Evolutionary conservation across 1,140 invertebrate species (phyloP), one percentile per base, ranked within the genome.

Genomic region (Euura lappo): DNA sequence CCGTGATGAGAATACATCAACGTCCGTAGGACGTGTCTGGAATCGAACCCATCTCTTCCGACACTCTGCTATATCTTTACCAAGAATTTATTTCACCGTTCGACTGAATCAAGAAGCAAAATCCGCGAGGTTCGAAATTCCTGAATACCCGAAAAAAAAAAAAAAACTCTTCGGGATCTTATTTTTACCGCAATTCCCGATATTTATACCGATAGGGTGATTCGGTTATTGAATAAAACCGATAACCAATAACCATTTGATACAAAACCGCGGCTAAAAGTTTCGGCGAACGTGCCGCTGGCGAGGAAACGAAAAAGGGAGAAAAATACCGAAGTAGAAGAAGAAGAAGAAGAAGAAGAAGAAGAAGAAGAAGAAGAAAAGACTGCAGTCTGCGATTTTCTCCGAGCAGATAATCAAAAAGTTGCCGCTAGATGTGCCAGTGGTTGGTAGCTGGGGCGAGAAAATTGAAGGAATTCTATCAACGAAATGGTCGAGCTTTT

Each of bases 261-360:
- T 28, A 28, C 28, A 28, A 28, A 28, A 28, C 28, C 28, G 28
- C 28, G 28, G 28, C 28, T 28, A 28, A 28, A 28, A 28, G 28
- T 28, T 28, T 28, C 3, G 6, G 28, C 44, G 13, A 44, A 43
- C n/a, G 67, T 46, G 28, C 8, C n/a, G 45, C 2, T 60, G 75
- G 70, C 70, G 60, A 72, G 69, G 28, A 51, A 46, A 71, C 64
- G 64, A 44, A 69, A 73, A 65, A 71, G 47, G 65, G 45, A 42
- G 11, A 7, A 43, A 64, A 47, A 69, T 45, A 68, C 4, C 4
- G 13, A 71, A 65, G 2, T 0, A 28, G 28, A 28, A 28, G 28
- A 28, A 28, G 28, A 28, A 28, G 28, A 28, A 28, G 28, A 28
- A 28, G 28, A 28, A 28, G 13, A 71, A 65, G 2, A 1, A 28